Evolutionary conservation across 2,888 invertebrate species (phyloP).

Genomic region (Eueremaeus valkanovi): DNA sequence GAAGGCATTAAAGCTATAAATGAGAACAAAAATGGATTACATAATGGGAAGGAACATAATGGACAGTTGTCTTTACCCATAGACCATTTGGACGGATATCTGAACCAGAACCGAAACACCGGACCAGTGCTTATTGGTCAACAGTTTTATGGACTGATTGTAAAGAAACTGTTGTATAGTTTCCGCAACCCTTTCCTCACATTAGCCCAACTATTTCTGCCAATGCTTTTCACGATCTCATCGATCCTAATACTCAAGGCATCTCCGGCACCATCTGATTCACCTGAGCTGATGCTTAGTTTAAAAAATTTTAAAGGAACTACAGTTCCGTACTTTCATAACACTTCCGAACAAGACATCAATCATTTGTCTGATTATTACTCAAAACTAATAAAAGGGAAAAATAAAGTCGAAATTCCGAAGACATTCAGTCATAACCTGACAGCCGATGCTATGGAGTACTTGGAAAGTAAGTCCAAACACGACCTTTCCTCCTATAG

Average conservation of each 20-base stretch:
- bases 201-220: constrained; percentile 62
- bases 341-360: too few species aligned
- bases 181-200: constrained; percentile 54
- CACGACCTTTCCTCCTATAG: background rate
- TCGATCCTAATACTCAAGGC: constrained; percentile 60
- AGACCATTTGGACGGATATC: constrained; percentile 39
- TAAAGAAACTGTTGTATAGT: constrained; percentile 48
- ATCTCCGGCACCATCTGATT: constrained; percentile 54
- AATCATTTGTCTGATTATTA: background rate
- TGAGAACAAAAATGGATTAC: background rate
- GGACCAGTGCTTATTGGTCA: constrained; percentile 42
- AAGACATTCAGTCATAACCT: background rate
- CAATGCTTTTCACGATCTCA: constrained; percentile 62
- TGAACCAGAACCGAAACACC: background rate
- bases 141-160: constrained; percentile 48
- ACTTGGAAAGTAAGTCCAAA: background rate
- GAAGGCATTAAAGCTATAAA: constrained; percentile 33
- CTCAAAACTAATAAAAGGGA: background rate
- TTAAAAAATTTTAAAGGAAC: constrained; percentile 51
- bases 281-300: constrained; percentile 59
- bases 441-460: background rate
- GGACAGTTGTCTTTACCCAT: background rate
- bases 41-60: background rate
- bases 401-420: background rate
- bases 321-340: constrained; percentile 37